Base-by-base conservation (phyloP, 2,113 vertebrate genomes). In the Gasterosteus aculeatus region DNA sequence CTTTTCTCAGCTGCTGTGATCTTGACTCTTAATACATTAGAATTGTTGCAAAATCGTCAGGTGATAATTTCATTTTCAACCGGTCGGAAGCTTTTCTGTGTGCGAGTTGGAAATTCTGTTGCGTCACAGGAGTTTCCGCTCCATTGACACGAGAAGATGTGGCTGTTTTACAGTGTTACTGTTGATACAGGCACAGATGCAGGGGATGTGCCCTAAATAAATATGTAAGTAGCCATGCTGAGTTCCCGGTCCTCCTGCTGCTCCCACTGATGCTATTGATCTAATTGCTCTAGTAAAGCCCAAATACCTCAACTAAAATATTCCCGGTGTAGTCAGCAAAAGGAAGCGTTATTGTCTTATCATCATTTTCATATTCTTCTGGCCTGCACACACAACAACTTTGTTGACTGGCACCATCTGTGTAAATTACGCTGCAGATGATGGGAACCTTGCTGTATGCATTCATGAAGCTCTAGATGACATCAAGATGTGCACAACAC, bases 141-240 rank as follows among this genome's bases (percentile, higher is more conserved):
- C 42, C 10, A 53, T 74, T 22, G 58, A 29, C 51, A 67, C 15
- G 44, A 74, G 72, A 18, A 67, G 65, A 83, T 80, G 80, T 78
- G 62, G 14, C 75, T 85, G 64, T 59, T 78, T 81, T 76, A 73
- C 75, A 74, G 76, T 84, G 83, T 82, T 73, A 84, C 53, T 80
- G 80, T 75, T 86, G 61, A 74, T 77, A 54, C 76, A 83, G 78
- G 72, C 85, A 80, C 89, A 91, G 88, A 91, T 88, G 92, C 87
- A 88, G 66, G 83, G 84, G 83, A 84, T 83, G 84, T 90, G 89
- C 80, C 88, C 90, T 92, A 88, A 91, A 93, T 93, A 92, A 93
- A 93, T 93, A 92, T 85, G 81, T 80, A 90, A 88, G 82, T 82
- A 86, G 82, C 83, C 84, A 83, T 80, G 89, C 84, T 88, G 91